Evolutionary conservation across 2,797 vertebrate species (phyloP), one percentile per base, ranked within the genome.

Genomic region (Fratercula arctica): DNA sequence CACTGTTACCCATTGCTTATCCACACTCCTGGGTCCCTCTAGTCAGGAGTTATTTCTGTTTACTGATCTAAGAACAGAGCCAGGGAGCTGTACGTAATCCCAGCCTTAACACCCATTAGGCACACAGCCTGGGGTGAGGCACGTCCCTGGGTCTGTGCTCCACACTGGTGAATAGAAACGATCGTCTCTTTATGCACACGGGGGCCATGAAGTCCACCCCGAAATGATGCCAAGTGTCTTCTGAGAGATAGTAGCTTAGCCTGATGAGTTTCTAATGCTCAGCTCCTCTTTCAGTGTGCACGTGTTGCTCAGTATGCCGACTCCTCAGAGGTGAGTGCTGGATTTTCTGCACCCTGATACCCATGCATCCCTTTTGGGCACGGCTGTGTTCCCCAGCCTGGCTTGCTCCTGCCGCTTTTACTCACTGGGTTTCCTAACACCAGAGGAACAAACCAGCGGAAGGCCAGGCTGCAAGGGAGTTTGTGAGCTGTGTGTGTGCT

Each of bases 281-380:
- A 63, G 31, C 95, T 98, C 97, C 97, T 97, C 95, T 97, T 97
- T 64, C 98, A 98, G 98, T 93, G 87, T 98, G 98, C 85, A 96
- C 98, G 29, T 98, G 98, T 97, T 98, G 98, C 93, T 97, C 97
- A 3, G 86, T 96, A 10, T 98, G 98, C 93, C 96, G 97, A 89
- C 97, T 98, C 94, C 81, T 98, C 85, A 95, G 97, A 98, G 98
- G 98, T 98, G 97, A 98, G 98, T 98, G 90, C 78, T 88, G 89
- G 56, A 89, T 95, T 83, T 84, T 86, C 63, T 59, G 59, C 31
- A 15, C 67, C 56, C 90, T 45, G 19, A 67, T 87, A 64, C 68
- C 80, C 81, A 33, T 2, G 60, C 89, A 35, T 92, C 85, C 87
- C 67, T 53, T 59, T 33, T 5, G 26, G 82, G 90, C 84, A 89